Evolutionary conservation across 2,797 vertebrate genomes (phyloP), one percentile per base, ranked within the genome.

Genomic region (Eremophila alpestris): DNA sequence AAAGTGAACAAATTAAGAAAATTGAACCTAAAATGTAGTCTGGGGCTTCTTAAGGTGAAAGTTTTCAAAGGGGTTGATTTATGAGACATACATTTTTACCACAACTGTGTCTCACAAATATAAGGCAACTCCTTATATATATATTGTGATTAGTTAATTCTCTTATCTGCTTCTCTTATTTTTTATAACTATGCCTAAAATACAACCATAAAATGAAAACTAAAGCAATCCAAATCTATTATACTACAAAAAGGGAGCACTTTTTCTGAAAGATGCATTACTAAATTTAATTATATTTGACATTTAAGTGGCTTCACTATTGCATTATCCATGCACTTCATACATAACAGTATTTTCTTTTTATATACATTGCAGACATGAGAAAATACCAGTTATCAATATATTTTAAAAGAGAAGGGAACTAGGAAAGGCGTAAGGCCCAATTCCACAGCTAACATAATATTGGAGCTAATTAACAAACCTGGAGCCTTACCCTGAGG

Each of bases 391-490:
- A 29, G 13, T 56, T 56, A 29, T 10, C 6, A 27, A 2, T 36
- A 26, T 45, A 52, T 69, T 77, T 64, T 2, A 32, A 73, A 75
- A 48, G 4, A 3, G 1, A 4, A 62, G 5, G 23, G 9, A 68
- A 36, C 4, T 32, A 54, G 5, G 7, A 21, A 30, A 69, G 24
- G 2, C 0, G 1, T 41, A 74, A 73, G 7, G 19, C 10, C 18
- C 8, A 67, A 1, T 56, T 48, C 26, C 7, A 30, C 1, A 59
- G 24, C 7, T 49, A 20, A 36, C 20, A 48, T 36, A 46, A 38
- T 9, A 16, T 8, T 24, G 40, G 11, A 75, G 11, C n/a, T n/a
- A 32, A 54, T 7, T 41, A 59, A n/a, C 5, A 73, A 76, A 41
- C 7, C 23, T 34, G 30, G 10, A 78, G 7, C 14, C 14, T 70